phyloP scores from a whole-genome alignment of 2,113 vertebrate species.

The Tamias sibiricus region DNA sequence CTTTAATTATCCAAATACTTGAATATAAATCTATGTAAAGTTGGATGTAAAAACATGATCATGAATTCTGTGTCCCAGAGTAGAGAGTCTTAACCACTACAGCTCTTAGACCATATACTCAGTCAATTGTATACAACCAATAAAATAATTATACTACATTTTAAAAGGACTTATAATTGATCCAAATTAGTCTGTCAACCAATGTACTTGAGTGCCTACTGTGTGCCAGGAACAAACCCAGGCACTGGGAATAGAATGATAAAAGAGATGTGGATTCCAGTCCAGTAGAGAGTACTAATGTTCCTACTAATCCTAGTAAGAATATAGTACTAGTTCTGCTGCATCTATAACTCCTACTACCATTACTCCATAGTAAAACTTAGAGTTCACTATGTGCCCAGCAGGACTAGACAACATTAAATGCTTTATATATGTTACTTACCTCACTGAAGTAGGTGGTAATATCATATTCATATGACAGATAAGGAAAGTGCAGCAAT shows the following conservation, averaged over 20 bases:
- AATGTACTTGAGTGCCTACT: background rate
- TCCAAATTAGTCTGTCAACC: background rate
- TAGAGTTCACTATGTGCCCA: background rate
- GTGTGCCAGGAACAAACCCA: background rate
- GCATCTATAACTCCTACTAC: background rate
- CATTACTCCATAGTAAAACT: background rate
- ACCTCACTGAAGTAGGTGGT: background rate
- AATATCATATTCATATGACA: background rate
- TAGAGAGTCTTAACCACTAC: background rate
- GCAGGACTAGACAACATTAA: background rate
- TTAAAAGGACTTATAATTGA: background rate
- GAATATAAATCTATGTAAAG: too few relatives aligned
- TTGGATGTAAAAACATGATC: too few relatives aligned
- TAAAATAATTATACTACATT: background rate
- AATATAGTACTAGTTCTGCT: too few relatives aligned
- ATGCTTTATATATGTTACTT: background rate
- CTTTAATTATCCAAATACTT: too few relatives aligned
- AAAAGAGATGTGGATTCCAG: background rate
- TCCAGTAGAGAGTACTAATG: background rate
- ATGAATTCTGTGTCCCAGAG: too few relatives aligned
- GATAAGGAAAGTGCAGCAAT: background rate
- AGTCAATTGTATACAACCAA: background rate
- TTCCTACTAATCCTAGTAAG: background rate
- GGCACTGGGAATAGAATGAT: background rate
- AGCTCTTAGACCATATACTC: background rate